These are phyloP conservation scores for Dynastes hyllus DNA, from an alignment of 2,888 invertebrate species.

Conservation along the genomic window DNA sequence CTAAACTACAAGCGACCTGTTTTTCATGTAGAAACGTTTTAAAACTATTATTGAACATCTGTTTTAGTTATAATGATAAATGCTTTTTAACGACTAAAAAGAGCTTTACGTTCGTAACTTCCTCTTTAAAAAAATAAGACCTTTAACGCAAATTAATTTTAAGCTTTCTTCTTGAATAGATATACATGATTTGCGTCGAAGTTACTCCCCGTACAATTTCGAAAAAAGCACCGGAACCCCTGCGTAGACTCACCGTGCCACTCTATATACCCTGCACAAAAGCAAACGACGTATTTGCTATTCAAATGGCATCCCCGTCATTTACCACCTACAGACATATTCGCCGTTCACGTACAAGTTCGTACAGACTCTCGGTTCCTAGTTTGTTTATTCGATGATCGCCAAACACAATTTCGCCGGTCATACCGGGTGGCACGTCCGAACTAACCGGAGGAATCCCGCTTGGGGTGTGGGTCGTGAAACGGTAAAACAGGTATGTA, in stretches of 20 bases:
- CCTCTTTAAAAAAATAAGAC: no score
- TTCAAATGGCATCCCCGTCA: conserved; percentile 33
- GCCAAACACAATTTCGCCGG: conserved; percentile 44
- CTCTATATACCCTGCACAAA: conserved; percentile 4
- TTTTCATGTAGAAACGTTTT: no score
- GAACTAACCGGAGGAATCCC: conserved; percentile 22
- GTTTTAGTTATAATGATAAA: no score
- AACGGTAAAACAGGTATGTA: no score
- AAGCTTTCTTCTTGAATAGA: no score
- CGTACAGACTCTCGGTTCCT: not conserved
- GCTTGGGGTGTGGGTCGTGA: not conserved
- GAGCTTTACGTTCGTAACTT: no score
- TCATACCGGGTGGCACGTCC: conserved; percentile 17
- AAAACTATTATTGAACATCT: no score
- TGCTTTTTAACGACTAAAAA: no score
- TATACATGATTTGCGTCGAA: no score
- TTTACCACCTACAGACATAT: conserved; percentile 13
- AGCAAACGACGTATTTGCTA: conserved; percentile 31
- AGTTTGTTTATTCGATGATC: conserved; percentile 51
- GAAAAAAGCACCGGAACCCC: not conserved
- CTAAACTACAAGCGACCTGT: no score
- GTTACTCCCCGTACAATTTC: not conserved
- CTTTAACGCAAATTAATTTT: no score
- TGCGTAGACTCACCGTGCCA: not conserved
- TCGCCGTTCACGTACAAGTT: not conserved